Evolutionary conservation across 2,113 vertebrate species (phyloP).

Genomic region (Carollia perspicillata): DNA sequence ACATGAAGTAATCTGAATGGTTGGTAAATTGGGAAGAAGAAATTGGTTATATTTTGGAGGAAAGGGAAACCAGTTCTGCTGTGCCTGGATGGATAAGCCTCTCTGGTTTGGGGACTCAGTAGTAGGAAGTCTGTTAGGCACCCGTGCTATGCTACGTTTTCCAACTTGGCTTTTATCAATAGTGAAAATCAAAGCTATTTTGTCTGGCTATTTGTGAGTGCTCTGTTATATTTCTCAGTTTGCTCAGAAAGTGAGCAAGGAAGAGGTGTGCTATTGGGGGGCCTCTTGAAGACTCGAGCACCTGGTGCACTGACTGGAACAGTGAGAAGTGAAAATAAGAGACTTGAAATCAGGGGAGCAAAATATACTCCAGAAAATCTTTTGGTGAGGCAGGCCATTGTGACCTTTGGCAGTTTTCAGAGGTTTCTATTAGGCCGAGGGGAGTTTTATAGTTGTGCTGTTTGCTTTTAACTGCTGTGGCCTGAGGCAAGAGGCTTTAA

Average conservation of each 20-base stretch:
- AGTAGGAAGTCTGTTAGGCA: background rate
- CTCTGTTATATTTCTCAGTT: background rate
- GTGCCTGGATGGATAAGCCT: background rate
- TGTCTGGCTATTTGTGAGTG: background rate
- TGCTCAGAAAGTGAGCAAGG: background rate
- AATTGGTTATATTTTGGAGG: background rate
- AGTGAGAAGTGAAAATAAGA: background rate
- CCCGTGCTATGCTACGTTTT: background rate
- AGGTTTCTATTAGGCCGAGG: background rate
- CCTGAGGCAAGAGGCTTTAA: constrained; percentile 17
- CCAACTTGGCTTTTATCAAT: background rate
- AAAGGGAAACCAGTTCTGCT: background rate
- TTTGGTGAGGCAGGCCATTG: background rate
- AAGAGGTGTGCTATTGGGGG: background rate
- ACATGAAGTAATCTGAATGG: background rate
- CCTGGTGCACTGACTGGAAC: background rate
- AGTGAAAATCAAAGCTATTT: background rate
- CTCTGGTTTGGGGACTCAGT: background rate
- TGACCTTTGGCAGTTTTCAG: constrained; percentile 28
- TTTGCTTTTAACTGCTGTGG: constrained; percentile 35
- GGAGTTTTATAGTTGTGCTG: constrained; percentile 8
- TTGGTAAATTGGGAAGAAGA: background rate
- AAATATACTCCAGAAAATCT: background rate
- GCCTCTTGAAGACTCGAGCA: background rate
- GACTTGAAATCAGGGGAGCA: constrained; percentile 3